Conservation (phyloP, 2,888 invertebrate genomes). For the Oscheius onirici region DNA sequence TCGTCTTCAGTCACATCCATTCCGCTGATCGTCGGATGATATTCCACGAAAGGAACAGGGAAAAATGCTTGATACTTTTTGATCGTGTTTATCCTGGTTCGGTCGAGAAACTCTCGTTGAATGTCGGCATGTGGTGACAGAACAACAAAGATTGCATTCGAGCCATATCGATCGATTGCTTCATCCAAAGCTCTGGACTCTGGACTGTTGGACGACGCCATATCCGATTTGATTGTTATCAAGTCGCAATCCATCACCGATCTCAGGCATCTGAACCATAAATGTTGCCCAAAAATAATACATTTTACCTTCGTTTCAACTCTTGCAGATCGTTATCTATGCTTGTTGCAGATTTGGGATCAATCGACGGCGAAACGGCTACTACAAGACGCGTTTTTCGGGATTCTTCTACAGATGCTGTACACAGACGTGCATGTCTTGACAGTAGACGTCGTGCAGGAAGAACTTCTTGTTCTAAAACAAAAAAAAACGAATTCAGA, state of each 20-base stretch:
- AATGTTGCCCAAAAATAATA: slow-evolving; percentile 1
- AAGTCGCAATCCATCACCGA: slow-evolving; percentile 63
- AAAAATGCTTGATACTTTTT: slow-evolving; percentile 86
- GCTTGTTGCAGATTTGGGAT: slow-evolving; percentile 48
- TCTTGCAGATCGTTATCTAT: slow-evolving; percentile 65
- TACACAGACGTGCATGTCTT: slow-evolving; percentile 80
- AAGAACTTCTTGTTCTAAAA: slow-evolving; percentile 62
- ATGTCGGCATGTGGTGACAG: slow-evolving; percentile 77
- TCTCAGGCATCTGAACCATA: slow-evolving; percentile 53
- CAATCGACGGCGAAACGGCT: slow-evolving; percentile 56
- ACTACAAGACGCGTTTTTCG: slow-evolving; percentile 64
- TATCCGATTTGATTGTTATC: slow-evolving; percentile 50
- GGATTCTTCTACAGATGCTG: slow-evolving; percentile 75
- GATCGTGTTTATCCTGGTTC: slow-evolving; percentile 94
- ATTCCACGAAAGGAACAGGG: slow-evolving; percentile 90
- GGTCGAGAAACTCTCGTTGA: slow-evolving; percentile 86
- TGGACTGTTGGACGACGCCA: slow-evolving; percentile 20
- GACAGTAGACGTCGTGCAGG: slow-evolving; percentile 80
- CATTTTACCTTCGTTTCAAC: slow-evolving; percentile 55
- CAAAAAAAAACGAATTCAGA: background rate
- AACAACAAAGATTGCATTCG: slow-evolving; percentile 65
- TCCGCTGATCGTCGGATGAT: slow-evolving; percentile 78
- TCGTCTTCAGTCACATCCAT: slow-evolving; percentile 58
- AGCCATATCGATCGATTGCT: slow-evolving; percentile 68
- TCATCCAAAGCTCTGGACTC: slow-evolving; percentile 64